These are phyloP conservation scores for Eulithis prunata DNA, from an alignment of 2,888 invertebrate genomes.

Conservation along the genomic window DNA sequence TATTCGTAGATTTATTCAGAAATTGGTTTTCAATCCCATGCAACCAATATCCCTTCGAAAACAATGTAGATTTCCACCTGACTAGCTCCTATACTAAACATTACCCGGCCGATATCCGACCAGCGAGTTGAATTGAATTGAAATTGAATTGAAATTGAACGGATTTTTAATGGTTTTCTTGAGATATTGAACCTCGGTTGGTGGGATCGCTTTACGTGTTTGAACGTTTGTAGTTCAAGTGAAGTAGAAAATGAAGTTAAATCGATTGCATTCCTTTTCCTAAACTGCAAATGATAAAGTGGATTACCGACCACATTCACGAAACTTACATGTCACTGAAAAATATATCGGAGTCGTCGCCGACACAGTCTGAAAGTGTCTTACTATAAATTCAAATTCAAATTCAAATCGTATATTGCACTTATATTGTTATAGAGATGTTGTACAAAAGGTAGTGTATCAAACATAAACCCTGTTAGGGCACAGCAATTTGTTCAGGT, in stretches of 20 bases:
- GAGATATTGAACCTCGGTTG: slow-evolving; percentile 22
- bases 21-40: background rate
- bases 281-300: no score
- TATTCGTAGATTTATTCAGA: no score
- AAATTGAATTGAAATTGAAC: slow-evolving; percentile 32
- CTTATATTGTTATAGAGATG: no score
- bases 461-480: no score
- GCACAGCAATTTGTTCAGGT: no score
- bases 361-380: no score
- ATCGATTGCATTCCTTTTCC: background rate
- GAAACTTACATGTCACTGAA: no score
- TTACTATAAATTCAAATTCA: no score
- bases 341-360: no score
- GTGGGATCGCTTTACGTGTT: slow-evolving; percentile 10
- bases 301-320: no score
- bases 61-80: slow-evolving; percentile 12
- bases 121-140: slow-evolving; percentile 15
- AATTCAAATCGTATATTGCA: no score
- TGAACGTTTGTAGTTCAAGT: slow-evolving; percentile 6
- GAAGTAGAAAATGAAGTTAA: background rate
- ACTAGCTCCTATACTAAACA: slow-evolving; percentile 19
- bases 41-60: slow-evolving; percentile 14
- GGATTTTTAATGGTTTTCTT: slow-evolving; percentile 34
- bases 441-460: no score
- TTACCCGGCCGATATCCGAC: slow-evolving; percentile 16